Evolutionary conservation across 1,140 invertebrate species (phyloP), one percentile per base, ranked within the genome.

Genomic region (Lethrus apterus): DNA sequence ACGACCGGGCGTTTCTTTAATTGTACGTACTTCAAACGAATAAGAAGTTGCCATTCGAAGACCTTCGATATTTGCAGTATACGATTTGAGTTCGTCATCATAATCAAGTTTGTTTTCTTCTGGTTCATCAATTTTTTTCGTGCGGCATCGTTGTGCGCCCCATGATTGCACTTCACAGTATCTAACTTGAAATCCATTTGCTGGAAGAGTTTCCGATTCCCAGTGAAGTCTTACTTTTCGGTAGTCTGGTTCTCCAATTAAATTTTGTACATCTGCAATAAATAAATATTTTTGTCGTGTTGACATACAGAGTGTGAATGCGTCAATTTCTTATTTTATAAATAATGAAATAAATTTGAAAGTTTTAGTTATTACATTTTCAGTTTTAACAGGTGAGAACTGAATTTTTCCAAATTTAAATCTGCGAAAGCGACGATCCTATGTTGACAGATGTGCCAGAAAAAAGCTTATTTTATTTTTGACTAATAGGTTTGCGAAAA

Each of bases 21-120:
- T 55, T 0, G 79, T 76, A 13, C 72, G 68, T 11, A 88, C 80
- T 66, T 83, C 78, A 52, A 88, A 81, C 7, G 81, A 81, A 60
- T 88, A 88, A 29, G 81, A 85, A 11, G 84, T 86, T 13, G 83
- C 76, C 83, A 86, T 86, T 9, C 80, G 66, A 23, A 84, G 64
- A 36, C 80, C 80, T 9, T 71, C 71, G 29, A 84, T 73, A 5
- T 74, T 71, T 0, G 76, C 68, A 1, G 69, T 68, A 59, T 75
- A 82, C 23, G 59, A 49, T 26, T 50, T 49, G 1, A 53, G 13
- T 11, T 52, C 46, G 4, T 62, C 54, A 18, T 58, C 56, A 30
- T 52, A 56, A 38, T 64, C 57, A 35, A 67, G 14, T 26, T 57
- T 54, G 23, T 51, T 55, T 10, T 47, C 41, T 21, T 36, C 44